Evolutionary conservation across 2,113 vertebrate species (phyloP).

Genomic region (Oceanodroma tethys): DNA sequence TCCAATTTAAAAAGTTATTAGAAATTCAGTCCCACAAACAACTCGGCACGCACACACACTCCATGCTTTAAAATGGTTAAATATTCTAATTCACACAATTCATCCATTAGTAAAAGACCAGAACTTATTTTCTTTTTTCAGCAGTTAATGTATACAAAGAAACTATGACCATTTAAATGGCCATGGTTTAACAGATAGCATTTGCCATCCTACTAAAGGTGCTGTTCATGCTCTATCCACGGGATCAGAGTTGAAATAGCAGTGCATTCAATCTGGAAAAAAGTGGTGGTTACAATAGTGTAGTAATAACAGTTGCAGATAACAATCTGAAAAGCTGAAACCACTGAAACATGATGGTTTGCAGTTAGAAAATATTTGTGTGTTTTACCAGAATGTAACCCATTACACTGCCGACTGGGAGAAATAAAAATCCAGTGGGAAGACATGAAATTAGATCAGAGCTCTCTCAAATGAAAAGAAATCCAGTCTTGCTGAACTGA

Average conservation of each 20-base stretch:
- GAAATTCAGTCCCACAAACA: background rate
- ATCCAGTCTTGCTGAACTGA: constrained; percentile 8
- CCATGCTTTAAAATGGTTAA: background rate
- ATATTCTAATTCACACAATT: background rate
- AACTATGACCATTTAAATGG: background rate
- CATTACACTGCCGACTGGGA: background rate
- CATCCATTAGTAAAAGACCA: background rate
- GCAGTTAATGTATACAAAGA: background rate
- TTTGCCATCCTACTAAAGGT: background rate
- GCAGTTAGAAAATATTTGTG: constrained; percentile 36
- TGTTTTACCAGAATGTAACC: constrained; percentile 17
- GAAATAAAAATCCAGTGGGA: constrained; percentile 42
- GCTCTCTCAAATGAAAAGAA: constrained; percentile 1
- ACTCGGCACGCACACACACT: background rate
- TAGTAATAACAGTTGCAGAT: constrained; percentile 13
- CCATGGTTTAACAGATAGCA: background rate
- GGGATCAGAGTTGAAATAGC: constrained; percentile 25
- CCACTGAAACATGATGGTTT: background rate
- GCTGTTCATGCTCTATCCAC: background rate
- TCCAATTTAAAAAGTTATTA: constrained; percentile 17
- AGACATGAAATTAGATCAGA: constrained; percentile 22
- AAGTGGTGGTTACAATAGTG: background rate
- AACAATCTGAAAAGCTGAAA: constrained; percentile 37
- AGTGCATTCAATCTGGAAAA: constrained; percentile 19
- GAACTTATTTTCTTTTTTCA: background rate